phyloP scores from a whole-genome alignment of 1,140 invertebrate species.

The Agrypnia vestita region DNA sequence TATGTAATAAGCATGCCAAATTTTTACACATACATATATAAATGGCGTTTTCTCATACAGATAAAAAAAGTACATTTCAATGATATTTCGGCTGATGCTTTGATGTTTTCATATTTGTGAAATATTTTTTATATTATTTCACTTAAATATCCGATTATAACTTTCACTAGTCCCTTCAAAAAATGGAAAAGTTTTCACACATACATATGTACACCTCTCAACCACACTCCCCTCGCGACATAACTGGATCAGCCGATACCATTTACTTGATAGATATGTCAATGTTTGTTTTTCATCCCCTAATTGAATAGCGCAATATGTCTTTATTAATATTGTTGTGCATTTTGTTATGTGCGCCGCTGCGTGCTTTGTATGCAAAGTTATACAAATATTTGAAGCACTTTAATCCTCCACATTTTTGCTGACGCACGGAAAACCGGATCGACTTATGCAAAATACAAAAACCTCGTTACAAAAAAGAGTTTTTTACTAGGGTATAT shows the following conservation, averaged over 20 bases:
- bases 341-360: neutral
- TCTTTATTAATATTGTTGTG: conserved; percentile 32
- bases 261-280: conserved; percentile 31
- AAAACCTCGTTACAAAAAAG: too few relatives aligned
- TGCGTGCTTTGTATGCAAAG: neutral
- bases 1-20: too few relatives aligned
- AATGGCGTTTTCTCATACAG: too few relatives aligned
- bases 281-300: conserved; percentile 47
- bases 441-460: neutral
- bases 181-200: neutral
- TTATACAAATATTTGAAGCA: neutral
- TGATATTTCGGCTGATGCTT: too few relatives aligned
- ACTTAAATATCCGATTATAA: too few relatives aligned
- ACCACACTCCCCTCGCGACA: neutral
- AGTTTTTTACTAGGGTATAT: too few relatives aligned
- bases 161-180: too few relatives aligned
- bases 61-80: too few relatives aligned
- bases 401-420: neutral
- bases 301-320: conserved; percentile 46
- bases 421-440: neutral
- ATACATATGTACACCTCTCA: neutral
- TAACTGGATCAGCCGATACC: conserved; percentile 32
- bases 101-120: too few relatives aligned
- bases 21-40: too few relatives aligned
- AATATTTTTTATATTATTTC: too few relatives aligned